A percentile compares a stretch with the other conserved stretches of the same genome.
These are phyloP conservation scores for Pangasianodon hypophthalmus DNA, from an alignment of 2,113 vertebrate genomes.

Conservation along the genomic window DNA sequence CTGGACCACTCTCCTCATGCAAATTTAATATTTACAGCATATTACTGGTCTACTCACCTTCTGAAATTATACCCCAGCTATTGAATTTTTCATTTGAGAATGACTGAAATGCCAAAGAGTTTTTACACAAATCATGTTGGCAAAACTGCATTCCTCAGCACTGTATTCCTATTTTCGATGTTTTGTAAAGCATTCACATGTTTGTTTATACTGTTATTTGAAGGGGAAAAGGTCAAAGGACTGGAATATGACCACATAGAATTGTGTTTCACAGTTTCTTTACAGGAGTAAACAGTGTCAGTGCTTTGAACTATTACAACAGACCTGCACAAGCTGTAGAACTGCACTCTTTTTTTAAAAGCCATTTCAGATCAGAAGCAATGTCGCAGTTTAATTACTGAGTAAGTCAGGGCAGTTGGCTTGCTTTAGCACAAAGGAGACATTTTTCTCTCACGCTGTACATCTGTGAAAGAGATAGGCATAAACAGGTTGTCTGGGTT, in stretches of 20 bases:
- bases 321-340: conserved; percentile 1
- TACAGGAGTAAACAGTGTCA: conserved; percentile 4
- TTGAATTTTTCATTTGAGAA: conserved; percentile 31
- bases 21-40: conserved; percentile 17
- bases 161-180: conserved; percentile 34
- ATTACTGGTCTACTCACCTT: conserved; percentile 18
- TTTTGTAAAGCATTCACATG: conserved; percentile 42
- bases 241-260: background rate
- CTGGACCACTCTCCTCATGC: background rate
- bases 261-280: background rate
- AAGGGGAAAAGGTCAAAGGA: background rate
- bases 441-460: conserved; percentile 3
- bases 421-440: conserved; percentile 24
- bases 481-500: conserved; percentile 2
- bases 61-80: conserved; percentile 14
- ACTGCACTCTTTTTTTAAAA: background rate
- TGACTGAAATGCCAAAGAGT: conserved; percentile 32
- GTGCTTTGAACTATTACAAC: background rate
- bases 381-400: conserved; percentile 14
- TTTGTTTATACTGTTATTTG: conserved; percentile 19
- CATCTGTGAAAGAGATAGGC: conserved; percentile 17
- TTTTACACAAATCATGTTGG: conserved; percentile 10
- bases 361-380: conserved; percentile 23
- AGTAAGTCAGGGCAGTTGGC: conserved; percentile 1
- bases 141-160: background rate